phyloP scores from a whole-genome alignment of 2,113 vertebrate genomes.

The Sapayoa aenigma region DNA sequence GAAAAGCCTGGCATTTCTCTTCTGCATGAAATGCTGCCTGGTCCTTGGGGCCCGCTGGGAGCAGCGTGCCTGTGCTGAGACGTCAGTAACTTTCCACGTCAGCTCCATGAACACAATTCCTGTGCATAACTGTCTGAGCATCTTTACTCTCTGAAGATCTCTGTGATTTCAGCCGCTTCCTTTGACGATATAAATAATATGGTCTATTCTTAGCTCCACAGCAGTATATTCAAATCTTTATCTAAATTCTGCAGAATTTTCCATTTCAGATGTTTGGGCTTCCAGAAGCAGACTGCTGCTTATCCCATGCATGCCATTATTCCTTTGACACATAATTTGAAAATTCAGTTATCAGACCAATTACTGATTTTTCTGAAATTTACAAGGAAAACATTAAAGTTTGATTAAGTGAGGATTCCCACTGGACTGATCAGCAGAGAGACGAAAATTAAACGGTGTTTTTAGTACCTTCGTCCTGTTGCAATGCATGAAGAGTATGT shows the following conservation, averaged over 20 bases:
- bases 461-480: slow-evolving; percentile 42
- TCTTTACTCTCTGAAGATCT: slow-evolving; percentile 6
- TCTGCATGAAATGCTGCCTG: background rate
- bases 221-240: slow-evolving; percentile 34
- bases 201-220: slow-evolving; percentile 65
- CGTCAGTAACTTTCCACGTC: background rate
- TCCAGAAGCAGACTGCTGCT: slow-evolving; percentile 51
- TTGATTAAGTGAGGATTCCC: slow-evolving; percentile 73
- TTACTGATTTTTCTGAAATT: slow-evolving; percentile 70
- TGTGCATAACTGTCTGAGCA: background rate
- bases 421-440: slow-evolving; percentile 38
- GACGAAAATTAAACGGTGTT: slow-evolving; percentile 39
- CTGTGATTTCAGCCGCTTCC: slow-evolving; percentile 6
- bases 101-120: background rate
- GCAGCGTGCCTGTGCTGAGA: background rate
- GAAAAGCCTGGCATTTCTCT: background rate
- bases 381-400: slow-evolving; percentile 64
- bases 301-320: slow-evolving; percentile 32
- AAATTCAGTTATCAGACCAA: slow-evolving; percentile 71
- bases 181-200: slow-evolving; percentile 65
- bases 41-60: background rate
- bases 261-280: slow-evolving; percentile 50
- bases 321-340: slow-evolving; percentile 66
- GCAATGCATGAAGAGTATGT: slow-evolving; percentile 22
- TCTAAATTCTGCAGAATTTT: slow-evolving; percentile 52